Conservation (phyloP, 2,888 invertebrate genomes). For the Ennomos quercinarius region DNA sequence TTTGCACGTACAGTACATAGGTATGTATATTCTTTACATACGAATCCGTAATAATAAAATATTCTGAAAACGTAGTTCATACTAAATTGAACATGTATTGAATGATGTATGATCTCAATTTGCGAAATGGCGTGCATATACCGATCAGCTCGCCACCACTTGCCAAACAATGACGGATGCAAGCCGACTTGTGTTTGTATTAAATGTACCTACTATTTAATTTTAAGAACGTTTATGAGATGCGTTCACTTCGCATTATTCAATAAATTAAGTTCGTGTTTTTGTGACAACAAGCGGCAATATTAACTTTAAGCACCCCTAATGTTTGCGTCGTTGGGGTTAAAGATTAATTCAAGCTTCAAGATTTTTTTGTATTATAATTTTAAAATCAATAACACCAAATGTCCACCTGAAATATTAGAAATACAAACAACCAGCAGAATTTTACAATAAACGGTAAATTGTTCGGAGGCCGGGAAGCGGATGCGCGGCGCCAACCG, state of each 20-base stretch:
- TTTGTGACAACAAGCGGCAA: too few relatives aligned
- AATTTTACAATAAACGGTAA: constrained; percentile 60
- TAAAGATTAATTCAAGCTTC: neutral
- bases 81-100: constrained; percentile 41
- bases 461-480: constrained; percentile 56
- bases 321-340: too few relatives aligned
- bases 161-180: constrained; percentile 56
- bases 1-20: too few relatives aligned
- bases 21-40: too few relatives aligned
- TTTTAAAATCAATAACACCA: constrained; percentile 6
- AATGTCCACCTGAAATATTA: constrained; percentile 17
- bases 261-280: too few relatives aligned
- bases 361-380: neutral
- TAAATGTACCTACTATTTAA: neutral
- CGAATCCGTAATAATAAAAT: neutral
- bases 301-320: too few relatives aligned
- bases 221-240: too few relatives aligned
- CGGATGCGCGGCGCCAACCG: constrained; percentile 71
- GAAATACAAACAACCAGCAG: constrained; percentile 40
- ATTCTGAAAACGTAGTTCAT: neutral
- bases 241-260: too few relatives aligned
- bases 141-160: constrained; percentile 57
- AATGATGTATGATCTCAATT: constrained; percentile 72
- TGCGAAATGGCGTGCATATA: constrained; percentile 66
- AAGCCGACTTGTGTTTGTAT: neutral